Evolutionary conservation across 2,888 invertebrate genomes (phyloP).

Genomic region (Patella ulyssiponensis): DNA sequence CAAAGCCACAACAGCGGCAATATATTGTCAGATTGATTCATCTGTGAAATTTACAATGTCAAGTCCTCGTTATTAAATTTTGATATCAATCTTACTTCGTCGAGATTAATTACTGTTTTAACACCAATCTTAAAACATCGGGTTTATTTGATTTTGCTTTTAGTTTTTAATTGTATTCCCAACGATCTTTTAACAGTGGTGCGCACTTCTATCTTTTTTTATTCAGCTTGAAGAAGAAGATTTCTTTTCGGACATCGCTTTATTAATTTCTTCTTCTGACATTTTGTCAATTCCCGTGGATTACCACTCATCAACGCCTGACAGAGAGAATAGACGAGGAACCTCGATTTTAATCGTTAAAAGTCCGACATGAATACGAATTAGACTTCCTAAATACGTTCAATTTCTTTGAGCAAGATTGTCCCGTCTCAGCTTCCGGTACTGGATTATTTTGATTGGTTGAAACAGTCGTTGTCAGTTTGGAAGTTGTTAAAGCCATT

Average conservation of each 20-base stretch:
- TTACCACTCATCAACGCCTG: slow-evolving; percentile 6
- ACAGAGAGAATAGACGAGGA: slow-evolving; percentile 5
- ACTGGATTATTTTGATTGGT: slow-evolving; percentile 5
- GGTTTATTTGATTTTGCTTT: too few relatives aligned
- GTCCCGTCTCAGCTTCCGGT: slow-evolving; percentile 23
- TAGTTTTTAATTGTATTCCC: too few relatives aligned
- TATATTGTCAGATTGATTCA: too few relatives aligned
- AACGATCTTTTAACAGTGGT: too few relatives aligned
- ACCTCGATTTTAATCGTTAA: slow-evolving; percentile 6
- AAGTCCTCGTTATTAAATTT: too few relatives aligned
- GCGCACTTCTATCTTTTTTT: too few relatives aligned
- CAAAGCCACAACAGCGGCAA: too few relatives aligned
- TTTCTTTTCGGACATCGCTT: background rate
- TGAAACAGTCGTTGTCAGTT: slow-evolving; percentile 4
- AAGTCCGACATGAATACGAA: slow-evolving; percentile 23
- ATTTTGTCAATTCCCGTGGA: slow-evolving; percentile 3
- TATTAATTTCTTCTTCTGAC: background rate
- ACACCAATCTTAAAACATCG: too few relatives aligned
- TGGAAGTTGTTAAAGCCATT: slow-evolving; percentile 7
- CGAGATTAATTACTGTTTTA: too few relatives aligned
- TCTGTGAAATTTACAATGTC: too few relatives aligned
- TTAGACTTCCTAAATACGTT: slow-evolving; percentile 26
- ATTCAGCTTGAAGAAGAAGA: too few relatives aligned
- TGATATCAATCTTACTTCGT: too few relatives aligned
- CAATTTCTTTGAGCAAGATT: slow-evolving; percentile 25